Percentiles rank a stretch among this genome's conserved stretches.
Conservation (phyloP, 2,113 vertebrate genomes). For the Balaenoptera acutorostrata region DNA sequence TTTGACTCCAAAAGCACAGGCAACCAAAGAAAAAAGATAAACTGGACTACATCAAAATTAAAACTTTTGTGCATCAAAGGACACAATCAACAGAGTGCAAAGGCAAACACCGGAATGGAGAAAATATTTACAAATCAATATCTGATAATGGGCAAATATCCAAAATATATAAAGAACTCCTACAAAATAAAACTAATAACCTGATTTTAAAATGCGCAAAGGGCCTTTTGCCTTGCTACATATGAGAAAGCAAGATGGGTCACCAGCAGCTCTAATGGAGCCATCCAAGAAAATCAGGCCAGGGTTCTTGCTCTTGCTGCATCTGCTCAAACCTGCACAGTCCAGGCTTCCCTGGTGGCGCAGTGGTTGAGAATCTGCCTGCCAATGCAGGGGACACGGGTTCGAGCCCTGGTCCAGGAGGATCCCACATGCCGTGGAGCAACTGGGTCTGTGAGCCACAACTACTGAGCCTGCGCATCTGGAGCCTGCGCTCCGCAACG, state of each 20-base stretch:
- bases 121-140: neutral
- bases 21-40: neutral
- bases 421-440: too few relatives aligned
- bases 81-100: neutral
- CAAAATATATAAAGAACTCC: neutral
- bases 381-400: too few relatives aligned
- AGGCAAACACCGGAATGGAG: neutral
- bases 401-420: too few relatives aligned
- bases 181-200: neutral
- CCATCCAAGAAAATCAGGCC: neutral
- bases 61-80: neutral
- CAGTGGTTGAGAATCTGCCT: too few relatives aligned
- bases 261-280: neutral
- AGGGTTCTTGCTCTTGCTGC: neutral
- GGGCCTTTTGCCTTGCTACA: neutral
- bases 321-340: neutral
- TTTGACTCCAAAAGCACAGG: neutral
- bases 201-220: neutral
- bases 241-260: neutral
- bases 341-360: too few relatives aligned
- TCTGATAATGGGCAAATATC: neutral
- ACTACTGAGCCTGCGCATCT: too few relatives aligned
- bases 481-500: too few relatives aligned
- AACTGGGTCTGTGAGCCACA: too few relatives aligned
- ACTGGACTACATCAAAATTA: neutral